Conservation (phyloP, 1,140 invertebrate genomes). For the Brachionus plicatilis region DNA sequence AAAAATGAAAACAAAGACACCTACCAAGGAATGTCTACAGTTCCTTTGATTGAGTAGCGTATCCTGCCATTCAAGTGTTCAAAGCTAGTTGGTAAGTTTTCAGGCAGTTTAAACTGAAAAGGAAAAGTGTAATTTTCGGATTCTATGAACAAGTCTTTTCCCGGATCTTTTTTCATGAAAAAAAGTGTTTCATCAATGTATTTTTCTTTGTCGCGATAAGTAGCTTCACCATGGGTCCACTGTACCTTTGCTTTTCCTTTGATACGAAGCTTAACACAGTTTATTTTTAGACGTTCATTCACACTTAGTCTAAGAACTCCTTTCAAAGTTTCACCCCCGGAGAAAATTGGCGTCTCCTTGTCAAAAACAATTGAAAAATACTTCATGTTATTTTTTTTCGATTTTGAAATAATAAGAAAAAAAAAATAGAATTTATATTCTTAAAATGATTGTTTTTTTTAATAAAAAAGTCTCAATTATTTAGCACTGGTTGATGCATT, state of each 20-base stretch:
- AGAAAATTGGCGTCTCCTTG: neutral
- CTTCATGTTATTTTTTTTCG: constrained; percentile 1
- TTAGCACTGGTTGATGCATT: neutral
- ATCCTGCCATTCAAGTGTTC: constrained; percentile 56
- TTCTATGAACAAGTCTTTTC: neutral
- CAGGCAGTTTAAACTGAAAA: constrained; percentile 57
- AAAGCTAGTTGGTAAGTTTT: constrained; percentile 57
- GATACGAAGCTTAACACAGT: neutral
- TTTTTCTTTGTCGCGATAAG: neutral
- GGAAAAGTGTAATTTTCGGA: constrained; percentile 55
- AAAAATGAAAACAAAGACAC: neutral
- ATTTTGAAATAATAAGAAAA: neutral
- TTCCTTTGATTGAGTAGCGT: constrained; percentile 55
- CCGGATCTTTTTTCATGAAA: neutral
- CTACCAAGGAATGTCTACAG: constrained; percentile 52
- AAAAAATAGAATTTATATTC: neutral
- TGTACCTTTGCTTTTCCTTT: neutral
- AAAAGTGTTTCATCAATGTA: neutral
- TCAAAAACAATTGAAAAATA: neutral
- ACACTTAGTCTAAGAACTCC: neutral
- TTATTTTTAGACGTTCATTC: constrained; percentile 23
- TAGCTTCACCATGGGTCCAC: constrained; percentile 7
- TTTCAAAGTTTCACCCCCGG: neutral
- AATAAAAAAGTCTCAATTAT: neutral
- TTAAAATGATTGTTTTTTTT: neutral